These are phyloP conservation scores for Cecidostiba fungosa DNA, from an alignment of 2,888 invertebrate genomes.

Conservation along the genomic window DNA sequence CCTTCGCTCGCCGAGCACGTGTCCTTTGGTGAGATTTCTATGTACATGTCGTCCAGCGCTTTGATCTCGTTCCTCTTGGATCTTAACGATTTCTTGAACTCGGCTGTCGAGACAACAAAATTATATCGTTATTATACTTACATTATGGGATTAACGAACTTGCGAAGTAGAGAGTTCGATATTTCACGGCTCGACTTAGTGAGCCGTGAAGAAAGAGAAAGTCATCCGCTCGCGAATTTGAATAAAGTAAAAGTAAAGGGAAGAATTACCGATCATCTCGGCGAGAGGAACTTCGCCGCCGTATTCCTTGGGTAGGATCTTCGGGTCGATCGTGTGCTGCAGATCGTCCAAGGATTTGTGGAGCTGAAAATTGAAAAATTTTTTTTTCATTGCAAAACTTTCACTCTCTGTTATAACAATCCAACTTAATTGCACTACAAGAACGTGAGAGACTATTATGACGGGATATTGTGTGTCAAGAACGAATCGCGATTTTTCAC, in stretches of 20 bases:
- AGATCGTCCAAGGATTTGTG: slow-evolving; percentile 89
- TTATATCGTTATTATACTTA: not conserved
- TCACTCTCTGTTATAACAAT: not conserved
- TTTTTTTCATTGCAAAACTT: not conserved
- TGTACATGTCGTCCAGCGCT: slow-evolving; percentile 88
- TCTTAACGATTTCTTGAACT: slow-evolving; percentile 84
- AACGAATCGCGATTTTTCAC: slow-evolving; percentile 22
- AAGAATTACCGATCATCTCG: slow-evolving; percentile 88
- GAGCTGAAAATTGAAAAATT: slow-evolving; percentile 82
- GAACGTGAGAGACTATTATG: not conserved
- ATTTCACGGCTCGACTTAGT: not conserved
- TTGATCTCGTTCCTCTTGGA: slow-evolving; percentile 85
- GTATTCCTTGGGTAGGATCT: slow-evolving; percentile 92
- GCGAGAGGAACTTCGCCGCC: slow-evolving; percentile 91
- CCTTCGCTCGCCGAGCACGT: slow-evolving; percentile 84
- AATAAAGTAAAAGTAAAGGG: not conserved
- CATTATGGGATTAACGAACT: not conserved
- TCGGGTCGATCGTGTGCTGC: slow-evolving; percentile 86
- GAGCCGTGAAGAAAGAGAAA: not conserved
- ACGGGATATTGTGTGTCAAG: slow-evolving; percentile 25
- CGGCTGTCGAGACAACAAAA: slow-evolving; percentile 67
- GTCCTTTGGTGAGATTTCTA: slow-evolving; percentile 84
- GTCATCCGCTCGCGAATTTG: not conserved
- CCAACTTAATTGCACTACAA: not conserved
- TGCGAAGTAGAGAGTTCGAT: not conserved